A percentile compares a stretch with the other conserved stretches of the same genome.
These are phyloP conservation scores for Spodoptera exigua DNA, from an alignment of 2,888 invertebrate genomes.

Conservation along the genomic window DNA sequence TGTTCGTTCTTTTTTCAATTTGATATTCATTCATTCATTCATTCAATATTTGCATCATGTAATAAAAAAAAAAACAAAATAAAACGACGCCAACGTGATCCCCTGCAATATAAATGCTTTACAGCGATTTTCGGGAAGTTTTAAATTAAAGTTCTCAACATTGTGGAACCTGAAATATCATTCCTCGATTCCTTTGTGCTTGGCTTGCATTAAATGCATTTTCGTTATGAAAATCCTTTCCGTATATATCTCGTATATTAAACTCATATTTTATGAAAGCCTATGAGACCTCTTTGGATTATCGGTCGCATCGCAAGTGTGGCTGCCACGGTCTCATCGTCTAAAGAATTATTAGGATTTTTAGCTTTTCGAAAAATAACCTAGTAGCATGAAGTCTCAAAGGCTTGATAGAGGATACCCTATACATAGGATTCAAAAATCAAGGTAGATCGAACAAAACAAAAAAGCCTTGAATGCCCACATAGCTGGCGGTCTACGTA, in stretches of 20 bases:
- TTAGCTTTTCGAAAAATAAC: no score
- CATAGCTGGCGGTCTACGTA: slow-evolving; percentile 32
- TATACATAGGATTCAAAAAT: no score
- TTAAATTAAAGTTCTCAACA: slow-evolving; percentile 46
- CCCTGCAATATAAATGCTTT: slow-evolving; percentile 35
- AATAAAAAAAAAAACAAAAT: slow-evolving; percentile 26
- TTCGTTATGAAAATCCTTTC: slow-evolving; percentile 9
- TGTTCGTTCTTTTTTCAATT: slow-evolving; percentile 14
- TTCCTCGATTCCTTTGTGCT: slow-evolving; percentile 21
- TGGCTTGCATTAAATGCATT: slow-evolving; percentile 12
- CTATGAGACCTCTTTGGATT: no score
- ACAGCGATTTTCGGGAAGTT: slow-evolving; percentile 24
- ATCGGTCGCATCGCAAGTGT: no score
- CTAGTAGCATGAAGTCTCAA: no score
- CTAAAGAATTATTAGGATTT: neutral
- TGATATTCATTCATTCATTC: slow-evolving; percentile 13
- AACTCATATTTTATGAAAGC: neutral
- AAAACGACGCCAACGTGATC: slow-evolving; percentile 18
- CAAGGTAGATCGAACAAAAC: slow-evolving; percentile 22
- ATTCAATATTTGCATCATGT: slow-evolving; percentile 32
- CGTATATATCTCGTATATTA: neutral
- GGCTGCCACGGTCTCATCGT: no score
- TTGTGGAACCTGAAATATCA: slow-evolving; percentile 38
- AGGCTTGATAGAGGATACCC: no score
- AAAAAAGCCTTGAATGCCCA: slow-evolving; percentile 37